These are phyloP conservation scores for Polia nebulosa DNA, from an alignment of 2,888 invertebrate genomes.

Conservation along the genomic window DNA sequence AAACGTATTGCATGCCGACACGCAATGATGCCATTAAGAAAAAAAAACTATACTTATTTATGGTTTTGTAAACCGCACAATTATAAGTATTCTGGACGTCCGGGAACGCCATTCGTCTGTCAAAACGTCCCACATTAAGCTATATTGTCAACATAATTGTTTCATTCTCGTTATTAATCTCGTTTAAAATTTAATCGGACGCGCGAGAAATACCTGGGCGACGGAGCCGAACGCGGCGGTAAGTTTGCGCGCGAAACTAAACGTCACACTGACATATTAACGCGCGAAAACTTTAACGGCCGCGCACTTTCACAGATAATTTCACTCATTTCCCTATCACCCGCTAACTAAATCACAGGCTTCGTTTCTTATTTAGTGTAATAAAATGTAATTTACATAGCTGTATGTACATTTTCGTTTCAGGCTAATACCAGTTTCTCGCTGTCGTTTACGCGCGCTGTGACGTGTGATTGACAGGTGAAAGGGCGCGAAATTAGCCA, in stretches of 20 bases:
- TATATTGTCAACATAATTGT: conserved; percentile 79
- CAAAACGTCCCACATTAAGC: conserved; percentile 71
- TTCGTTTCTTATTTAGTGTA: conserved; percentile 77
- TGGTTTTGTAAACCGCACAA: conserved; percentile 57
- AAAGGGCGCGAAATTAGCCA: conserved; percentile 89
- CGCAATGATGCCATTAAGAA: conserved; percentile 64
- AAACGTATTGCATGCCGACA: conserved; percentile 66
- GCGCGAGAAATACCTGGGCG: conserved; percentile 63
- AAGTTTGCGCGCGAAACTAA: conserved; percentile 73
- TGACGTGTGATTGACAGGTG: conserved; percentile 89
- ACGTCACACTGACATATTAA: conserved; percentile 81
- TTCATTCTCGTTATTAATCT: conserved; percentile 77
- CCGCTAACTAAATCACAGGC: conserved; percentile 77
- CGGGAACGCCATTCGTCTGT: conserved; percentile 60
- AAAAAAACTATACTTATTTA: conserved; percentile 61
- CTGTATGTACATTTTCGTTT: conserved; percentile 66
- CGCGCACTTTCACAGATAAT: conserved; percentile 74
- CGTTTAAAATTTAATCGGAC: conserved; percentile 71
- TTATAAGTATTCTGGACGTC: conserved; percentile 59
- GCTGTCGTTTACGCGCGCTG: conserved; percentile 79
- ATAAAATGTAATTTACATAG: conserved; percentile 70
- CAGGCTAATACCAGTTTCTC: conserved; percentile 71
- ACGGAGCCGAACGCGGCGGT: conserved; percentile 64
- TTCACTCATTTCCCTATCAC: conserved; percentile 72
- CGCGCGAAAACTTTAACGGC: conserved; percentile 81